Percentiles rank a stretch among this genome's conserved stretches.
phyloP scores from a whole-genome alignment of 2,888 invertebrate genomes.

The Blomia tropicalis region DNA sequence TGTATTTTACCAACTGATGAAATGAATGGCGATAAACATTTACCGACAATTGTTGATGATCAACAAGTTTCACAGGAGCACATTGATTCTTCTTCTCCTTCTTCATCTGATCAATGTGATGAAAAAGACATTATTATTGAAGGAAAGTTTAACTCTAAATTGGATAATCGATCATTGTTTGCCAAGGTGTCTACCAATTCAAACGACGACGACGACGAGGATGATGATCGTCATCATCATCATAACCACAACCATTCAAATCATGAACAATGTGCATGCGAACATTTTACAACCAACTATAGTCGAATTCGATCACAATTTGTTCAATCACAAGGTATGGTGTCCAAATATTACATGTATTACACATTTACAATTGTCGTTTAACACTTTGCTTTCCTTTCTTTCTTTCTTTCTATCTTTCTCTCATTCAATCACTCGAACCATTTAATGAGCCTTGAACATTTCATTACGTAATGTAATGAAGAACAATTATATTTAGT shows the following conservation, averaged over 20 bases:
- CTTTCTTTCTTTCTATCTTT: neutral
- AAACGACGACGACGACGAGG: neutral
- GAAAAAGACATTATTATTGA: too few species aligned
- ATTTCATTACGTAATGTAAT: too few species aligned
- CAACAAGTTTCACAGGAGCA: too few species aligned
- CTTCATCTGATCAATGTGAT: too few species aligned
- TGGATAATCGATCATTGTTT: too few species aligned
- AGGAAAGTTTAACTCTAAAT: too few species aligned
- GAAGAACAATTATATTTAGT: too few species aligned
- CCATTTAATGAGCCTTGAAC: neutral
- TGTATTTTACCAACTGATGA: too few species aligned
- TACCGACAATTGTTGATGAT: too few species aligned
- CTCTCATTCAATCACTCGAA: neutral
- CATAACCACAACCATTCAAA: neutral
- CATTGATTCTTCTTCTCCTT: too few species aligned
- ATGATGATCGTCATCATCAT: neutral
- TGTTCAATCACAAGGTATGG: neutral
- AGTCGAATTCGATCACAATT: slow-evolving; percentile 11
- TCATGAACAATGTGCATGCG: neutral
- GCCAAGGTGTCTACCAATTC: neutral
- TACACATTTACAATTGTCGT: neutral
- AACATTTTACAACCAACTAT: slow-evolving; percentile 1
- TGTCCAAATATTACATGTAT: too few species aligned
- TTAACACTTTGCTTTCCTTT: neutral
- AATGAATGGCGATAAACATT: too few species aligned